Base-by-base conservation (phyloP, 2,113 vertebrate genomes). In the Meriones unguiculatus region DNA sequence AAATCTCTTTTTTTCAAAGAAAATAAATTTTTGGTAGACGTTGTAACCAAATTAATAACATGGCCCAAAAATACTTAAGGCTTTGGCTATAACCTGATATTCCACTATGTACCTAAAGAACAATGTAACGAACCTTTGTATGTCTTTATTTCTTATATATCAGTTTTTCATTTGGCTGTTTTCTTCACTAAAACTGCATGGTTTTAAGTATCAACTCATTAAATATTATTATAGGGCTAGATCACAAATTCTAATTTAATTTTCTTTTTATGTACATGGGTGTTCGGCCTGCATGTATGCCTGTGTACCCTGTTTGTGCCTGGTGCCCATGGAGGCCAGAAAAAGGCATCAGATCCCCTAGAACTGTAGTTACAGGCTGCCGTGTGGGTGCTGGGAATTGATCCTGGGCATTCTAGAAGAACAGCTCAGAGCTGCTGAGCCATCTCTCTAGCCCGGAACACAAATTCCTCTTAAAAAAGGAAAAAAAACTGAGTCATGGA, bases 401-500 rank as follows among this genome's bases (percentile, higher is more conserved):
- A 64, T 41, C 38, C 59, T 41, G 14, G 7, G 24, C 41, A 7
- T 64, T 41, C 81, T 30, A 17, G 13, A 84, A 41, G 7, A 82
- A 13, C 13, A 38, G 57, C n/a, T 20, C 59, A 3, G 3, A 25
- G 15, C 57, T 38, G 35, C 54, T 82, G 54, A 62, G 35, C 35
- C 22, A 38, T 82, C 22, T 82, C 22, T 52, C 28, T 13, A 62
- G 22, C 35, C 57, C 12, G 24, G 59, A 69, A 14, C 41, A 73
- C 65, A 95, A 72, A 77, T 95, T 94, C 35, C 90, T 92, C 62
- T 54, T 78, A 93, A 57, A 57, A 57, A 87, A 93, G 92, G 59
- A 86, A 57, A 46, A 46, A 82, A 32, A 30, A 73, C 38, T 81
- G 24, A 86, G 24, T 95, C 88, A 94, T 94, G 10, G 18, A 87